A percentile compares a stretch with the other conserved stretches of the same genome.
phyloP scores from a whole-genome alignment of 2,797 vertebrate genomes.

The Phrynocephalus forsythii region DNA sequence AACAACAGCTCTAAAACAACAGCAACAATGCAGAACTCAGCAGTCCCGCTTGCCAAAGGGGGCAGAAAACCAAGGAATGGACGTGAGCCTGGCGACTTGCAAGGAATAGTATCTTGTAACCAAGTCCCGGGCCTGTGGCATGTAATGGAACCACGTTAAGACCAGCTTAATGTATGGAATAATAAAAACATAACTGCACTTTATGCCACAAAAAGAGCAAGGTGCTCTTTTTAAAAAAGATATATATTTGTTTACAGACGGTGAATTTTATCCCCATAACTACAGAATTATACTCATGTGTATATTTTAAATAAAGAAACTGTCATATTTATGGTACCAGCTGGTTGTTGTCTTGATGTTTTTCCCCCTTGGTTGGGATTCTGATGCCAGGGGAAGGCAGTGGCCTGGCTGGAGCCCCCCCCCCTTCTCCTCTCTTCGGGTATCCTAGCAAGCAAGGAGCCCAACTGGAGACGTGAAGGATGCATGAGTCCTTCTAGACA shows the following conservation, averaged over 20 bases:
- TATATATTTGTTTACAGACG: conserved; percentile 76
- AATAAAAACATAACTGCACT: conserved; percentile 74
- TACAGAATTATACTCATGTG: conserved; percentile 66
- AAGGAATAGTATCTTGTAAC: conserved; percentile 32
- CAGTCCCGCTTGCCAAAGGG: too few species aligned
- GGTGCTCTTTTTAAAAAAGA: conserved; percentile 55
- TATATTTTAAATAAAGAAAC: conserved; percentile 80
- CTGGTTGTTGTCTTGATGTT: conserved; percentile 34
- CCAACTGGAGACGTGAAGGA: too few species aligned
- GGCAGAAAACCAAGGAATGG: background rate
- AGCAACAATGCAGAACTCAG: too few species aligned
- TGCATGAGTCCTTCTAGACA: too few species aligned
- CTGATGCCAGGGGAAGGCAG: too few species aligned
- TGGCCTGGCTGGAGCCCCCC: too few species aligned
- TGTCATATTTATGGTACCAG: conserved; percentile 78
- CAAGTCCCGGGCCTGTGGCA: conserved; percentile 50
- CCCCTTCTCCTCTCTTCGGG: too few species aligned
- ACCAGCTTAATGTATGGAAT: conserved; percentile 73
- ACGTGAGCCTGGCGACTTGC: too few species aligned
- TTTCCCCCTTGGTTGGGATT: background rate
- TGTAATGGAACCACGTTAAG: background rate
- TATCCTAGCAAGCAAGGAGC: too few species aligned
- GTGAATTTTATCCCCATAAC: conserved; percentile 69
- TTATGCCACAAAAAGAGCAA: conserved; percentile 65
- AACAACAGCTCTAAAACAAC: too few species aligned